A percentile compares a stretch with the other conserved stretches of the same genome.
These are phyloP conservation scores for Phodopus roborovskii DNA, from an alignment of 2,113 vertebrate species.

Conservation along the genomic window DNA sequence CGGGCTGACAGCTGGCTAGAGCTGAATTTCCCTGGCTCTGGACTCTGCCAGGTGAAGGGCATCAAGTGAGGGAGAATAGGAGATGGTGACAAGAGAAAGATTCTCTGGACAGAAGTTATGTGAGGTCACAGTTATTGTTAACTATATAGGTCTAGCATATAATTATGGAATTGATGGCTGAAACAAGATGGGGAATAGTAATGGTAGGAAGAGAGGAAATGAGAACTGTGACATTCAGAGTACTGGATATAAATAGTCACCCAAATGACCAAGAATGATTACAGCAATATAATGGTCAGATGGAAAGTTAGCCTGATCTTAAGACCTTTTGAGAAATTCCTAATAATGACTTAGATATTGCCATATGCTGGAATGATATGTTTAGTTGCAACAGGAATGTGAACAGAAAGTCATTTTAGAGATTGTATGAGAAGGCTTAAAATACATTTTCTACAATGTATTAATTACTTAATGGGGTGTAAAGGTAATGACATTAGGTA, in stretches of 20 bases:
- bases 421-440: background rate
- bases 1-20: background rate
- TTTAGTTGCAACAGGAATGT: background rate
- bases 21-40: background rate
- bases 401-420: background rate
- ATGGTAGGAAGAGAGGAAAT: background rate
- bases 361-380: background rate
- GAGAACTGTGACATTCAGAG: background rate
- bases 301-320: background rate
- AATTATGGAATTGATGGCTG: background rate
- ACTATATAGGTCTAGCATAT: background rate
- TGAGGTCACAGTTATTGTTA: background rate
- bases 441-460: conserved; percentile 51
- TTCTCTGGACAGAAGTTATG: background rate
- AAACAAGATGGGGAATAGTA: background rate
- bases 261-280: background rate
- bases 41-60: background rate
- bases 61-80: background rate
- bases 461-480: background rate
- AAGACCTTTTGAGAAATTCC: conserved; percentile 9
- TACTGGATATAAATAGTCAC: background rate
- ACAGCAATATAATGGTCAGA: background rate
- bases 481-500: background rate
- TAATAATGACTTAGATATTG: background rate
- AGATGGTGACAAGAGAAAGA: background rate